A percentile compares a stretch with the other conserved stretches of the same genome.
Conservation (phyloP, 30 jellyfish, hydroid and myxozoan genomes). For the Cassiopea xamachana region DNA sequence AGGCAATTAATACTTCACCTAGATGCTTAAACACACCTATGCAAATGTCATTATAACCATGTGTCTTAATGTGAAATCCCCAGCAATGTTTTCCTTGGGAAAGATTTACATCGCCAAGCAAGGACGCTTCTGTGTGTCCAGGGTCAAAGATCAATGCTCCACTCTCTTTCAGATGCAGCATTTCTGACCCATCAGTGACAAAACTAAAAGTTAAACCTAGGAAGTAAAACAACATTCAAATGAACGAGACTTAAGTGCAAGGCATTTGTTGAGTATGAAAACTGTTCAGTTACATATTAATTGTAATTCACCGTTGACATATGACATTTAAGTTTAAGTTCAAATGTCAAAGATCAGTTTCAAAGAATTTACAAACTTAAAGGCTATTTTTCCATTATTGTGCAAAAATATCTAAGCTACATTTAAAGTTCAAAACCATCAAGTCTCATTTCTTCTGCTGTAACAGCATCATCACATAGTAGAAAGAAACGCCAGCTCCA, state of each 20-base stretch:
- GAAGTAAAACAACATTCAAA: not conserved
- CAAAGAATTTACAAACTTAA: too few relatives aligned
- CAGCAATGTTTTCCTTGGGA: conserved; percentile 65
- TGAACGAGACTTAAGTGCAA: not conserved
- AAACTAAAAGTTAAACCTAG: conserved; percentile 22
- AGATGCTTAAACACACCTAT: not conserved
- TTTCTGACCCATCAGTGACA: not conserved
- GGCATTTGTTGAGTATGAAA: too few relatives aligned
- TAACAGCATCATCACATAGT: too few relatives aligned
- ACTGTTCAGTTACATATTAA: too few relatives aligned
- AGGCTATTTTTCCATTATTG: too few relatives aligned
- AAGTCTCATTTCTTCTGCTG: too few relatives aligned
- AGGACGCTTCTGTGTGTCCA: conserved; percentile 24
- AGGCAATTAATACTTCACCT: not conserved
- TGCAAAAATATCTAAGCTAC: too few relatives aligned
- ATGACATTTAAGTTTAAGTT: too few relatives aligned
- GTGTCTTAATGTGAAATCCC: conserved; percentile 19
- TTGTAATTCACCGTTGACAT: too few relatives aligned
- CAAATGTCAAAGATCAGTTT: too few relatives aligned
- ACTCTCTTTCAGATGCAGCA: not conserved
- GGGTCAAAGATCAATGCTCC: conserved; percentile 12
- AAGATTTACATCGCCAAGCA: conserved; percentile 45
- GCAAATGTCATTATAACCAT: not conserved
- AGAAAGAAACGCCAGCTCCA: not conserved
- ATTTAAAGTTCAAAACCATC: too few relatives aligned